These are phyloP conservation scores for Caenorhabditis inopinata DNA, from an alignment of 1,140 invertebrate genomes.

Conservation along the genomic window DNA sequence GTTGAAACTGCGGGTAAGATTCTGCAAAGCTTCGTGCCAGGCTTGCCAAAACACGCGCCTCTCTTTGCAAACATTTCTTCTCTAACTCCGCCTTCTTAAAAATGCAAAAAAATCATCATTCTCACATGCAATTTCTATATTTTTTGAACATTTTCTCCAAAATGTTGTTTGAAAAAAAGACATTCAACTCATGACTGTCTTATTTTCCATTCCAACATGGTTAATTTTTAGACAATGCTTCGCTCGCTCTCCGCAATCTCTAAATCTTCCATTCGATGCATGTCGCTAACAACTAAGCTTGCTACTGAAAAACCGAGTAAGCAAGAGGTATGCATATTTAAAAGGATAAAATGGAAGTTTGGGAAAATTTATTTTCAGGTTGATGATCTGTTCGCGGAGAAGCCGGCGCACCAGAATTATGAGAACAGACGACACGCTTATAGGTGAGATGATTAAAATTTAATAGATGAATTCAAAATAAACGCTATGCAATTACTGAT, in stretches of 20 bases:
- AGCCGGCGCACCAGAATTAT: background rate
- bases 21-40: background rate
- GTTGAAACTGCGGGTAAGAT: background rate
- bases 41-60: background rate
- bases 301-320: conserved; percentile 13
- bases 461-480: background rate
- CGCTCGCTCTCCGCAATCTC: conserved; percentile 1
- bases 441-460: background rate
- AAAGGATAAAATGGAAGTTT: no score
- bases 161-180: no score
- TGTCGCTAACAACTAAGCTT: background rate
- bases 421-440: conserved; percentile 3
- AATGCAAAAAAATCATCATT: background rate
- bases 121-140: background rate
- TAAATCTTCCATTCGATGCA: background rate
- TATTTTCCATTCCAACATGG: background rate
- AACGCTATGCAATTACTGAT: no score
- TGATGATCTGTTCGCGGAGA: conserved; percentile 37
- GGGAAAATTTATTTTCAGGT: background rate
- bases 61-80: no score
- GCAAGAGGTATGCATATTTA: background rate
- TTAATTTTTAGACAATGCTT: conserved; percentile 24
- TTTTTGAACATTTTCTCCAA: background rate
- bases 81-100: background rate
- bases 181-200: no score